phyloP scores from a whole-genome alignment of 2,797 vertebrate genomes.

The Ctenopoma kingsleyae region DNA sequence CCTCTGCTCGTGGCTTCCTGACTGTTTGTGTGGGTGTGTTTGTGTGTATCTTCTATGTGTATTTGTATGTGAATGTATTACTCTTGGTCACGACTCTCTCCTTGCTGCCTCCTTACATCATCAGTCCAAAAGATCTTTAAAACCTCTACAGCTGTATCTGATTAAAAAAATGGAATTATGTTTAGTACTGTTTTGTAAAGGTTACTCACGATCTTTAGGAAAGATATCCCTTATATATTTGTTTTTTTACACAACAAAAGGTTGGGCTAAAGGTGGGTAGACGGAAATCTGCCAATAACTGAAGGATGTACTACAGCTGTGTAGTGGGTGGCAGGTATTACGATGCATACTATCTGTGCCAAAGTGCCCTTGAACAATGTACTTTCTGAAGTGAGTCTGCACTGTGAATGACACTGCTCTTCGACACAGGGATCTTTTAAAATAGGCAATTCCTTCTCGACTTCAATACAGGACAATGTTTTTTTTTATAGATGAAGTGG shows the following conservation, averaged over 20 bases:
- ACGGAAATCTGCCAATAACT: slow-evolving; percentile 14
- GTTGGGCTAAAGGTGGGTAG: slow-evolving; percentile 4
- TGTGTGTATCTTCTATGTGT: slow-evolving; percentile 29
- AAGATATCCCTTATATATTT: neutral
- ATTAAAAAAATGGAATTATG: slow-evolving; percentile 38
- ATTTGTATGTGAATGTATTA: slow-evolving; percentile 29
- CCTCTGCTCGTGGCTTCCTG: slow-evolving; percentile 22
- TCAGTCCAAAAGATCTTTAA: slow-evolving; percentile 53
- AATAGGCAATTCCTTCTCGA: slow-evolving; percentile 1
- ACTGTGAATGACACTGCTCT: slow-evolving; percentile 16
- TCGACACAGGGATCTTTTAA: slow-evolving; percentile 17
- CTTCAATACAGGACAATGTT: slow-evolving; percentile 13
- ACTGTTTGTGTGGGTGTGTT: slow-evolving; percentile 35
- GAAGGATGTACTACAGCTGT: slow-evolving; percentile 33
- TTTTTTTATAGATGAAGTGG: neutral
- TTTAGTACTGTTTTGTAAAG: slow-evolving; percentile 13
- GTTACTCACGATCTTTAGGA: slow-evolving; percentile 1
- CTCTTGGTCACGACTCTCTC: slow-evolving; percentile 46
- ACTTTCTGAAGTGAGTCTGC: slow-evolving; percentile 12
- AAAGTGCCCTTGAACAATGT: slow-evolving; percentile 47
- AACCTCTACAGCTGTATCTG: slow-evolving; percentile 40
- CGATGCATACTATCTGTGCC: slow-evolving; percentile 3
- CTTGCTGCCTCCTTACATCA: slow-evolving; percentile 68
- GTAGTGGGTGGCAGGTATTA: slow-evolving; percentile 17
- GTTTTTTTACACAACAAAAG: neutral